These are phyloP conservation scores for Ctenopoma multispine DNA, from an alignment of 2,797 vertebrate species.

Conservation along the genomic window DNA sequence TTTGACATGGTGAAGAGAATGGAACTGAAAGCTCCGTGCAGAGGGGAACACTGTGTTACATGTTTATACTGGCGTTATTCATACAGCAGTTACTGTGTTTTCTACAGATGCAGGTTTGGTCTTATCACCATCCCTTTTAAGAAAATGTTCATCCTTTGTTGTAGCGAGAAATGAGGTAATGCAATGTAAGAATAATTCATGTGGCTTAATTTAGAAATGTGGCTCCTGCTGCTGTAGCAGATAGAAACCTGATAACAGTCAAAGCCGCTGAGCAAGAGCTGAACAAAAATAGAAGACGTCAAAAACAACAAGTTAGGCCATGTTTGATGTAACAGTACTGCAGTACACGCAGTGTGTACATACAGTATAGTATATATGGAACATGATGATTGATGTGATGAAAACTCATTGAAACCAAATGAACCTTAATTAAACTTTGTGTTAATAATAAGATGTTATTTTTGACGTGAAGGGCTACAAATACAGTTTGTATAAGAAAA, in stretches of 20 bases:
- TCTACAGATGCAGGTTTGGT: conserved; percentile 18
- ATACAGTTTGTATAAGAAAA: no score
- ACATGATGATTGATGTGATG: no score
- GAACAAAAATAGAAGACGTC: conserved; percentile 61
- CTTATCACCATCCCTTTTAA: conserved; percentile 22
- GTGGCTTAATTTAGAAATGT: conserved; percentile 73
- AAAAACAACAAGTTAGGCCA: conserved; percentile 29
- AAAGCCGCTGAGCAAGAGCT: conserved; percentile 21
- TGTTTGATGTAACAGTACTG: conserved; percentile 17
- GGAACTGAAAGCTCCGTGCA: neutral
- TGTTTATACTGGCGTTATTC: conserved; percentile 20
- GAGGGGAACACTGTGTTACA: conserved; percentile 10
- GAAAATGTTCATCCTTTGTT: conserved; percentile 30
- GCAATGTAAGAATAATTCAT: conserved; percentile 69
- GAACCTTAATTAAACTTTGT: no score
- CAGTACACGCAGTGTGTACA: conserved; percentile 1
- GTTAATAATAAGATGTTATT: no score
- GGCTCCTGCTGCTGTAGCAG: conserved; percentile 32
- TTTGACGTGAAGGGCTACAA: no score
- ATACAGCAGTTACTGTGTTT: conserved; percentile 12
- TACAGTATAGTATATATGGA: neutral
- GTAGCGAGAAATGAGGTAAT: conserved; percentile 32
- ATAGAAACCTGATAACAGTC: conserved; percentile 54
- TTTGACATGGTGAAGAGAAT: conserved; percentile 10
- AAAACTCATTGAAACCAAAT: no score